phyloP scores from a whole-genome alignment of 2,113 vertebrate species.

The Cryptomyrus ogoouensis region DNA sequence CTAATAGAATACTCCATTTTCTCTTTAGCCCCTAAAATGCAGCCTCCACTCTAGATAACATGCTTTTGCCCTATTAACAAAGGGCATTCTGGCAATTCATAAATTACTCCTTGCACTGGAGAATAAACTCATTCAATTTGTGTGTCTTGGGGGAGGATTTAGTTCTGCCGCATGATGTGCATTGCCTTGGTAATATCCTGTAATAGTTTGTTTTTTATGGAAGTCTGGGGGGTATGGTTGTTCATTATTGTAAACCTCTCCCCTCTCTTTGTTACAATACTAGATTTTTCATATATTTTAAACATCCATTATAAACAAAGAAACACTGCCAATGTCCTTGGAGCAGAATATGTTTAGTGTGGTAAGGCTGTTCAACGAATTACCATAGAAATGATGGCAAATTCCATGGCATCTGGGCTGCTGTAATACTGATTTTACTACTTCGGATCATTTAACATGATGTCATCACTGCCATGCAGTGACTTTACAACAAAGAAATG shows the following conservation, averaged over 20 bases:
- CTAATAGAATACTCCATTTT: background rate
- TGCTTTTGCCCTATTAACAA: constrained; percentile 2
- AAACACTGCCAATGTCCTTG: background rate
- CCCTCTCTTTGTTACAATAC: background rate
- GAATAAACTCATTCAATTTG: background rate
- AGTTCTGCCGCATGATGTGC: background rate
- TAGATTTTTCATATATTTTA: background rate
- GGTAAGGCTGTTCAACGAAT: background rate
- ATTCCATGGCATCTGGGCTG: constrained; percentile 9
- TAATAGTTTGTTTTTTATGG: background rate
- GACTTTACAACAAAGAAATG: background rate
- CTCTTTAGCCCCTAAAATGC: background rate
- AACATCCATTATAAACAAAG: constrained; percentile 8
- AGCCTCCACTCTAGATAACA: background rate
- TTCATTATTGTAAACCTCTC: background rate
- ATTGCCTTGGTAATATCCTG: background rate
- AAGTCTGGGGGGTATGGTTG: background rate
- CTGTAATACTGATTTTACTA: background rate
- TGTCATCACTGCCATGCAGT: background rate
- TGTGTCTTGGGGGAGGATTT: background rate
- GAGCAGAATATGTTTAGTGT: background rate
- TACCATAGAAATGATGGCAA: constrained; percentile 11
- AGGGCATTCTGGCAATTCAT: background rate
- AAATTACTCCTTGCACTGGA: background rate
- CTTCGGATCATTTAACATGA: background rate